Evolutionary conservation across 2,888 invertebrate genomes (phyloP).

Genomic region (Panorpa germanica): DNA sequence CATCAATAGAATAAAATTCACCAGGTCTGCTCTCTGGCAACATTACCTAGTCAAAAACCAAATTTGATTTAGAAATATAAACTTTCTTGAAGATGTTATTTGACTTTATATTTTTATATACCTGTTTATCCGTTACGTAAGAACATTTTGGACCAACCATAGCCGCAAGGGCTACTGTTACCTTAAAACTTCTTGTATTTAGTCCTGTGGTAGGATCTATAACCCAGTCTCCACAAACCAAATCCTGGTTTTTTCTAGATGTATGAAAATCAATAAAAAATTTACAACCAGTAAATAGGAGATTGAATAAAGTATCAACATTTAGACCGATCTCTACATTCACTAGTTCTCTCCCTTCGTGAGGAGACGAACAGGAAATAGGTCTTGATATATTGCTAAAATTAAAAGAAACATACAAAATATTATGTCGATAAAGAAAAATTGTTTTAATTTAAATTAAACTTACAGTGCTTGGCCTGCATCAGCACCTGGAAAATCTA

Average conservation of each 20-base stretch:
- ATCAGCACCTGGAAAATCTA: no score
- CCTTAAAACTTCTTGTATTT: constrained; percentile 61
- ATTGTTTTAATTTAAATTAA: no score
- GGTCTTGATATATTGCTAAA: no score
- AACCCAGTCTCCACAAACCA: constrained; percentile 67
- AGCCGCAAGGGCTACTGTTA: constrained; percentile 67
- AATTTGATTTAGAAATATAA: no score
- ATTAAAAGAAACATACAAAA: no score
- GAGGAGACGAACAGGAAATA: constrained; percentile 52
- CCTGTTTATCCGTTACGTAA: constrained; percentile 54
- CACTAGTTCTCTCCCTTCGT: constrained; percentile 59
- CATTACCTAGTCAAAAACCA: no score
- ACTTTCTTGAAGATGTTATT: no score
- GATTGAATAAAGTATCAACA: constrained; percentile 78
- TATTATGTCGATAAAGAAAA: no score
- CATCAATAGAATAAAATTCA: constrained; percentile 70
- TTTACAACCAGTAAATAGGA: constrained; percentile 84
- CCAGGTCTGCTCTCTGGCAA: constrained; percentile 72
- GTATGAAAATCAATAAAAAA: constrained; percentile 76
- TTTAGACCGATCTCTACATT: constrained; percentile 64
- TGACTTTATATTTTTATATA: no score
- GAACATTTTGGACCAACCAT: constrained; percentile 84
- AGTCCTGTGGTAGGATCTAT: constrained; percentile 42
- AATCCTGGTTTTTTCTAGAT: constrained; percentile 61
- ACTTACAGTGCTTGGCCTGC: no score